These are phyloP conservation scores for Gallinago nigripennis DNA, from an alignment of 2,797 vertebrate genomes.

Conservation along the genomic window DNA sequence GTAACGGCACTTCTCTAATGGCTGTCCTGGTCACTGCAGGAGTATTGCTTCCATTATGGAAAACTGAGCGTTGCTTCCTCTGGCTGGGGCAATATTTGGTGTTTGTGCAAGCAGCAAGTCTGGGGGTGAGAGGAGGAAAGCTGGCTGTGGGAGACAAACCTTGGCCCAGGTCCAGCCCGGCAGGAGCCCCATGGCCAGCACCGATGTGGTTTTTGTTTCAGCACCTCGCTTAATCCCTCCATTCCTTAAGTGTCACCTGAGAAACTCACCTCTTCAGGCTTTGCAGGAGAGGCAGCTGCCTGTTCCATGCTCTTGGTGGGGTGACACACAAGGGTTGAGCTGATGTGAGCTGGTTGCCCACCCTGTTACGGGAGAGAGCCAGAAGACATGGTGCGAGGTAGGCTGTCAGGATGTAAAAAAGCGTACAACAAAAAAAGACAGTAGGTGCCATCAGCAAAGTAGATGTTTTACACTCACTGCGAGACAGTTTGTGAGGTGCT, in stretches of 20 bases:
- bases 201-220: neutral
- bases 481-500: neutral
- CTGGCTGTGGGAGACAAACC: neutral
- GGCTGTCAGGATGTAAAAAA: neutral
- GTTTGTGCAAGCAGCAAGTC: neutral
- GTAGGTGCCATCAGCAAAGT: neutral
- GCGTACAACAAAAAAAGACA: neutral
- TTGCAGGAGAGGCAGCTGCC: neutral
- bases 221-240: neutral
- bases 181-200: accelerated
- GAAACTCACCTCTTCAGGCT: neutral
- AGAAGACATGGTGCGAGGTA: accelerated
- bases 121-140: neutral
- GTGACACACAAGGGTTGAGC: neutral
- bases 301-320: neutral
- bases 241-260: neutral
- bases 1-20: neutral
- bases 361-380: neutral
- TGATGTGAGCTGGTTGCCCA: neutral
- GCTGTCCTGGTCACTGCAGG: neutral
- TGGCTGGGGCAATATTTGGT: neutral
- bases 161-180: neutral
- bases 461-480: neutral
- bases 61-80: neutral
- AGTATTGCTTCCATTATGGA: neutral